A percentile compares a stretch with the other conserved stretches of the same genome.
Evolutionary conservation across 37 sponge, comb jelly and placozoan species (phyloP).

Genomic region (Aplysina aerophoba): DNA sequence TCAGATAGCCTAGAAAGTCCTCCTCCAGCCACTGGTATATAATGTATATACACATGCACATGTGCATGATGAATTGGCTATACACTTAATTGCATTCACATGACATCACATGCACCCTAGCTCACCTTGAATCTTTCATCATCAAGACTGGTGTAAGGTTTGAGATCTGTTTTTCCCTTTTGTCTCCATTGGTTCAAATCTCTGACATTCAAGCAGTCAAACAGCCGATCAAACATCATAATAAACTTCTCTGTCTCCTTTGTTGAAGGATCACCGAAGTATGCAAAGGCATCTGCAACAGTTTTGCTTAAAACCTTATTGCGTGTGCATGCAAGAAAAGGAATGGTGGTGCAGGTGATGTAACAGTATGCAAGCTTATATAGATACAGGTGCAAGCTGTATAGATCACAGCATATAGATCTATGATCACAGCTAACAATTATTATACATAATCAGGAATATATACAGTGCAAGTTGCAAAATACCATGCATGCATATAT

Average conservation of each 20-base stretch:
- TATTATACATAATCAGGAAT: too few species aligned
- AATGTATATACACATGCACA: too few species aligned
- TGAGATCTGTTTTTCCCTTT: not conserved
- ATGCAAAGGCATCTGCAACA: not conserved
- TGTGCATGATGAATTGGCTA: too few species aligned
- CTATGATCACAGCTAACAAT: too few species aligned
- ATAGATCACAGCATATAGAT: too few species aligned
- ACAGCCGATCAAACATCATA: not conserved
- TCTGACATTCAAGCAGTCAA: constrained; percentile 12
- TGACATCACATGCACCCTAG: too few species aligned
- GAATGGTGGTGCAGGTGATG: too few species aligned
- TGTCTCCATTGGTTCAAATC: not conserved
- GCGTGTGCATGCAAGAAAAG: too few species aligned
- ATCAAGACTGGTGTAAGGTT: constrained; percentile 1
- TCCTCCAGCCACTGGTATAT: constrained; percentile 45
- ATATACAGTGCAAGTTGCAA: too few species aligned
- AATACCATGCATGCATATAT: not conserved
- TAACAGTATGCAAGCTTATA: too few species aligned
- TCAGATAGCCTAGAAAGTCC: constrained; percentile 48
- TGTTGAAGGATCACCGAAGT: not conserved
- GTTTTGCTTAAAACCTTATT: not conserved
- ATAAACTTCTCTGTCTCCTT: not conserved
- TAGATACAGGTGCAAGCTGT: too few species aligned
- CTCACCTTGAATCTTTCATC: constrained; percentile 3
- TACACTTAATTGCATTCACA: too few species aligned